Base-by-base conservation (phyloP, 1,140 invertebrate genomes). In the Trichomalopsis sarcophagae region DNA sequence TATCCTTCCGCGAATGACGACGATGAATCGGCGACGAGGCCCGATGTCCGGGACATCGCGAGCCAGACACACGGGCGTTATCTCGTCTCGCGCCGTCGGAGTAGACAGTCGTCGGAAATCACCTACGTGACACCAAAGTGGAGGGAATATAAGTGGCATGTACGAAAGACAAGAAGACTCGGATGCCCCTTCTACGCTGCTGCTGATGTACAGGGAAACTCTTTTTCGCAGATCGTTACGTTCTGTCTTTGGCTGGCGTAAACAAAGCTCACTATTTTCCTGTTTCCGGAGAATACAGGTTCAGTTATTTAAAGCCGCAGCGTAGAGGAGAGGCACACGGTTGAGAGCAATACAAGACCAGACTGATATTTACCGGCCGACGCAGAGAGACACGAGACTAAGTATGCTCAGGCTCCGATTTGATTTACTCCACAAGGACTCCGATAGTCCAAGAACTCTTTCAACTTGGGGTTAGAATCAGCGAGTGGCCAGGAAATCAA, bases 121-220 rank as follows among this genome's bases (percentile, higher is more conserved):
- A 50, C 23, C 68, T 73, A 81, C 36, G 79, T 50, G 66, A 71
- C 36, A 71, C 62, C 17, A 21, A 62, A 62, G 55, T 62, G 55
- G 6, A 62, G 55, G 17, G 55, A 62, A 62, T 17, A 62, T 62
- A 62, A 62, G 55, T 62, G 21, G 55, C 21, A n/a, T 62, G 55
- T 21, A 62, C 55, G 21, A 21, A 7, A 62, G 79, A 50, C 68
- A 81, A 81, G 62, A 73, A 73, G 66, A 66, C 79, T 73, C 66
- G 21, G 47, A 30, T 71, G 79, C 66, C 71, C 69, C 81, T 82
- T 82, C 30, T 74, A 82, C 27, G 55, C 81, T 82, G 71, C 30
- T 55, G 73, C 73, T 55, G 40, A n/a, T 36, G 21, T 44, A 27
- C 40, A n/a, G 50, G 10, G 50, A 62, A 5, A 62, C 55, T 14